These are phyloP conservation scores for Nannobrachium achirus DNA, from an alignment of 2,113 vertebrate species.

Conservation along the genomic window DNA sequence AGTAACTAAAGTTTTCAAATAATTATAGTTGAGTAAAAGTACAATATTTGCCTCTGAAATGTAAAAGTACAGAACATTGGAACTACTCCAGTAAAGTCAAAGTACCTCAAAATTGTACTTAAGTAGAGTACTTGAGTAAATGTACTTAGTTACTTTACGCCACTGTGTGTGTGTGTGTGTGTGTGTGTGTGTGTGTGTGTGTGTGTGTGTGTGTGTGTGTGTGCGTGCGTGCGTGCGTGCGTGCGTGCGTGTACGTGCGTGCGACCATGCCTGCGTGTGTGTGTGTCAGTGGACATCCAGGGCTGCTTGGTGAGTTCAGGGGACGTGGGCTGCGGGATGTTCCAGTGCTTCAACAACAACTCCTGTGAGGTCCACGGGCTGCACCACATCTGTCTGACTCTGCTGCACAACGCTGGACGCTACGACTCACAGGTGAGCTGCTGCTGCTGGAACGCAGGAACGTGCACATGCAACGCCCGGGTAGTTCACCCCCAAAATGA, in stretches of 20 bases:
- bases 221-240: neutral
- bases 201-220: neutral
- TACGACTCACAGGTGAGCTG: slow-evolving; percentile 92
- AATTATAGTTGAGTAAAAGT: too few relatives aligned
- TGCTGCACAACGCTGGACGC: slow-evolving; percentile 95
- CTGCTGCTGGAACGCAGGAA: neutral
- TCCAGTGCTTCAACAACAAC: slow-evolving; percentile 96
- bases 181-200: neutral
- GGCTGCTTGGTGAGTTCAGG: slow-evolving; percentile 91
- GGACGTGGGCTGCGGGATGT: slow-evolving; percentile 93
- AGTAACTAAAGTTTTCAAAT: too few relatives aligned
- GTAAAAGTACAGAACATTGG: too few relatives aligned
- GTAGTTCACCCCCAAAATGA: too few relatives aligned
- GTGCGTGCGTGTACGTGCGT: neutral
- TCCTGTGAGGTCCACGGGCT: slow-evolving; percentile 93
- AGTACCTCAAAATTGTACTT: too few relatives aligned
- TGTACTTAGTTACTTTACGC: too few relatives aligned
- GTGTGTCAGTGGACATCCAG: slow-evolving; percentile 87
- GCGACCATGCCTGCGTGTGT: neutral
- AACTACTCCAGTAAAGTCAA: too few relatives aligned
- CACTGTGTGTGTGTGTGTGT: neutral
- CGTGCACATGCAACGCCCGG: neutral
- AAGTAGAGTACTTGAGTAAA: too few relatives aligned
- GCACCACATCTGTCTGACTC: slow-evolving; percentile 93
- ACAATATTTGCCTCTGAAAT: too few relatives aligned